Conservation (phyloP, 2,888 invertebrate species). For the Geotrupes spiniger region DNA sequence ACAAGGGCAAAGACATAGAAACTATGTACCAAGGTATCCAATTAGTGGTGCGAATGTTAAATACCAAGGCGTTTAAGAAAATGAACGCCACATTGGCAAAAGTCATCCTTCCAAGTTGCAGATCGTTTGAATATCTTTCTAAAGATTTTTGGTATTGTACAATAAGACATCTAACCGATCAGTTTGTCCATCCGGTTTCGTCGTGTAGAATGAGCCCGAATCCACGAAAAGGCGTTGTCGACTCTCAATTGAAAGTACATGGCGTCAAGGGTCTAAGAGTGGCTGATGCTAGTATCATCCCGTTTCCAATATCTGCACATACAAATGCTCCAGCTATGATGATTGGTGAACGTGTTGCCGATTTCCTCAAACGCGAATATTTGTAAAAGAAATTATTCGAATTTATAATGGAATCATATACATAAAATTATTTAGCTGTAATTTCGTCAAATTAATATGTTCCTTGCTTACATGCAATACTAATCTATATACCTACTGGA, state of each 20-base stretch:
- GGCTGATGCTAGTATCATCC: slow-evolving; percentile 56
- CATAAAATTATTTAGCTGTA: too few species aligned
- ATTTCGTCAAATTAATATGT: too few species aligned
- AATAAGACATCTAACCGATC: slow-evolving; percentile 22
- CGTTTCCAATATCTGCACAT: slow-evolving; percentile 52
- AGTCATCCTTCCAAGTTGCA: slow-evolving; percentile 17
- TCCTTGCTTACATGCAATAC: too few species aligned
- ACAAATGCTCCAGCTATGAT: slow-evolving; percentile 53
- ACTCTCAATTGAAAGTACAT: slow-evolving; percentile 50
- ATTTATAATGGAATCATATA: too few species aligned
- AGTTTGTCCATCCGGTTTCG: slow-evolving; percentile 25
- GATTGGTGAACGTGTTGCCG: slow-evolving; percentile 57
- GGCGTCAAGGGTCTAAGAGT: slow-evolving; percentile 53
- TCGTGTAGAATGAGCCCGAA: slow-evolving; percentile 29
- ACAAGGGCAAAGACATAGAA: slow-evolving; percentile 49
- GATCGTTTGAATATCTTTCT: slow-evolving; percentile 14
- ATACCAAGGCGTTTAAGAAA: slow-evolving; percentile 53
- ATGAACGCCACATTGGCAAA: slow-evolving; percentile 50
- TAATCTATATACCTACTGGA: too few species aligned
- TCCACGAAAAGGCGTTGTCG: slow-evolving; percentile 23
- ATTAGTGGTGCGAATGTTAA: slow-evolving; percentile 46
- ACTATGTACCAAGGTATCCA: slow-evolving; percentile 55
- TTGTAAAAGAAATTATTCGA: too few species aligned
- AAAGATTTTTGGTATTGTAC: slow-evolving; percentile 31
- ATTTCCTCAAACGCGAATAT: slow-evolving; percentile 45